Evolutionary conservation across 2,888 invertebrate genomes (phyloP).

Genomic region (Creontiades dilutus): DNA sequence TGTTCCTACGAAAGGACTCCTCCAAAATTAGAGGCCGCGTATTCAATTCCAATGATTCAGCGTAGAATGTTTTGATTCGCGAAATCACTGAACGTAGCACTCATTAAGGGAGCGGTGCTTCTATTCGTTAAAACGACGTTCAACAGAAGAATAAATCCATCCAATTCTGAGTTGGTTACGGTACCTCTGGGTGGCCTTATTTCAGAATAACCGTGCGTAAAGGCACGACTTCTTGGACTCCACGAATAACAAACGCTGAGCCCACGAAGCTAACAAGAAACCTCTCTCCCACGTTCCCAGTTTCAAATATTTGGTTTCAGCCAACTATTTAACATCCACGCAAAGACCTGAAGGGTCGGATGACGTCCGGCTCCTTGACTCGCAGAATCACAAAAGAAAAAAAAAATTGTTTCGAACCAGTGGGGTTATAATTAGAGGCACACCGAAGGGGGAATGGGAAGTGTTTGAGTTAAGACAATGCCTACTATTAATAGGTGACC

Average conservation of each 20-base stretch:
- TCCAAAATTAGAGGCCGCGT: too few relatives aligned
- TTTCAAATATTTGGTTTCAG: conserved; percentile 32
- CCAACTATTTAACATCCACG: conserved; percentile 24
- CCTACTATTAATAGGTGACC: conserved; percentile 22
- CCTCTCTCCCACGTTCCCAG: background rate
- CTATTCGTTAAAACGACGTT: too few relatives aligned
- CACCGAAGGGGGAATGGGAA: conserved; percentile 8
- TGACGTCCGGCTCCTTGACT: conserved; percentile 1
- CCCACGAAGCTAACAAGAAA: background rate
- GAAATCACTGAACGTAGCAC: too few relatives aligned
- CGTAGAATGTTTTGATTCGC: too few relatives aligned
- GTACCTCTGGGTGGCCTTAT: conserved; percentile 16
- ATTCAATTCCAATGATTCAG: too few relatives aligned
- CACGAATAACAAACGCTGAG: conserved; percentile 10
- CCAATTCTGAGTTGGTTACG: background rate
- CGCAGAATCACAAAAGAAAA: conserved; percentile 1
- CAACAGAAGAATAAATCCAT: background rate
- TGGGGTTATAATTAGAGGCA: conserved; percentile 31
- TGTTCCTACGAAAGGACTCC: too few relatives aligned
- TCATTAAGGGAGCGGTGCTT: too few relatives aligned
- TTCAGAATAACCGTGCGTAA: background rate
- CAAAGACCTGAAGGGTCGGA: background rate
- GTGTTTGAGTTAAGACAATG: conserved; percentile 36
- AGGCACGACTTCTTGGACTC: background rate
- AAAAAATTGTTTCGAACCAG: background rate